phyloP scores from a whole-genome alignment of 2,888 invertebrate genomes.

The Clistopyga incitator region DNA sequence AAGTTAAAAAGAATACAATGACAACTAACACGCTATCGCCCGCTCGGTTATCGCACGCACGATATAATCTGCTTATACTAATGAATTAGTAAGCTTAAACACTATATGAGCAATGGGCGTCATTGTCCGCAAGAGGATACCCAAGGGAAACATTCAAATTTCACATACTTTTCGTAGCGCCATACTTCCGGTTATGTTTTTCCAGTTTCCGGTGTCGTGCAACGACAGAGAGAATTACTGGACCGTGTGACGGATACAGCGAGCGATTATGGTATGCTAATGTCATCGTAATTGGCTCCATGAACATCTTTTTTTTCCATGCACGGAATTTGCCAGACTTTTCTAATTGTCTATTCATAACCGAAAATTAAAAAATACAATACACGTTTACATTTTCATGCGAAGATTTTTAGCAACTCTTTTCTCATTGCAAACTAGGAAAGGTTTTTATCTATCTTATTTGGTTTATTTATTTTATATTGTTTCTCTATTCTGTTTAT shows the following conservation, averaged over 20 bases:
- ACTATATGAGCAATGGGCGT: neutral
- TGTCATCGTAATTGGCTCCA: constrained; percentile 22
- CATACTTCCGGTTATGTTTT: constrained; percentile 67
- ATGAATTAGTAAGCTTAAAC: neutral
- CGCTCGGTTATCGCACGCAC: constrained; percentile 11
- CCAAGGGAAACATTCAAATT: constrained; percentile 14
- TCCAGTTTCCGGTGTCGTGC: constrained; percentile 76
- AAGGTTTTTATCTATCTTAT: neutral
- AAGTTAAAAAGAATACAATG: neutral
- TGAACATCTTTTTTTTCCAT: neutral
- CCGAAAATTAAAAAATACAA: no score
- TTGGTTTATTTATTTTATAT: neutral
- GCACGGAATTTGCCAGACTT: neutral
- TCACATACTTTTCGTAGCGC: constrained; percentile 11
- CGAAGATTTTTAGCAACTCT: neutral
- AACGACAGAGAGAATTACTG: constrained; percentile 74
- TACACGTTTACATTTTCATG: neutral
- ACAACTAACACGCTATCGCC: constrained; percentile 24
- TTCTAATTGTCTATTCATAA: neutral
- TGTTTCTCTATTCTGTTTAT: neutral
- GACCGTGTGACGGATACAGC: constrained; percentile 76
- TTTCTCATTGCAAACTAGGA: neutral
- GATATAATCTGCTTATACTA: neutral
- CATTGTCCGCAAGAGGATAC: neutral
- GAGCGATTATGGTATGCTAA: constrained; percentile 74